Percentiles rank a stretch among this genome's conserved stretches.
phyloP scores from a whole-genome alignment of 2,888 invertebrate genomes.

The Cacoxenus indagator region DNA sequence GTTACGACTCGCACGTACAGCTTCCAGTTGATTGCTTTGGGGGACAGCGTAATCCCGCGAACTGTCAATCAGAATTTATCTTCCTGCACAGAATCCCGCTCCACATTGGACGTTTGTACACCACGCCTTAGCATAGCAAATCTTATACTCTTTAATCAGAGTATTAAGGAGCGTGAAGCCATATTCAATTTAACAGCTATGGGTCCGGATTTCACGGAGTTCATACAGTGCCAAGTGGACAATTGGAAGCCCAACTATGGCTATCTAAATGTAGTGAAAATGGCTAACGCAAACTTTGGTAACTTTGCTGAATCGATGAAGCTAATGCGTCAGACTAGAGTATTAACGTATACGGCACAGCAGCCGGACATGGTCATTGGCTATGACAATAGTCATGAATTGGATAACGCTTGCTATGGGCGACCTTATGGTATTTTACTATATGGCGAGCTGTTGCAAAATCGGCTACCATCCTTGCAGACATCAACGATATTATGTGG shows the following conservation, averaged over 20 bases:
- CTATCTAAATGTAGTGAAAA: slow-evolving; percentile 58
- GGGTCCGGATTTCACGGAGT: slow-evolving; percentile 69
- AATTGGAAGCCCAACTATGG: slow-evolving; percentile 68
- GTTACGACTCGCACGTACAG: slow-evolving; percentile 54
- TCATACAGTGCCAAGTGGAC: slow-evolving; percentile 67
- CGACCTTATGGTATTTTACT: slow-evolving; percentile 61
- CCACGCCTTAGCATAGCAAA: slow-evolving; percentile 64
- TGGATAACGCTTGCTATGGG: slow-evolving; percentile 56
- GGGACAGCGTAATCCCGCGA: slow-evolving; percentile 51
- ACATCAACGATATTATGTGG: slow-evolving; percentile 71
- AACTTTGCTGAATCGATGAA: slow-evolving; percentile 69
- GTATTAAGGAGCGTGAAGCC: slow-evolving; percentile 50
- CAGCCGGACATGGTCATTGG: slow-evolving; percentile 73
- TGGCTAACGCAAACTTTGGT: slow-evolving; percentile 54
- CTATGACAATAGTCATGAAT: slow-evolving; percentile 54
- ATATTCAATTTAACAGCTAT: slow-evolving; percentile 67
- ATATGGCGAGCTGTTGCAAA: slow-evolving; percentile 61
- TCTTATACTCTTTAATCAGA: slow-evolving; percentile 66
- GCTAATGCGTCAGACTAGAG: slow-evolving; percentile 75
- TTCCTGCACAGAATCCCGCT: slow-evolving; percentile 54
- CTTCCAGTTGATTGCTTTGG: slow-evolving; percentile 66
- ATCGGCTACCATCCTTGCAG: slow-evolving; percentile 63
- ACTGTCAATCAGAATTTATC: slow-evolving; percentile 39
- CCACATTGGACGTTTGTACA: slow-evolving; percentile 57
- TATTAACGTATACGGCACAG: slow-evolving; percentile 77